Conservation (phyloP, 2,113 vertebrate species). For the Nesoenas mayeri region DNA sequence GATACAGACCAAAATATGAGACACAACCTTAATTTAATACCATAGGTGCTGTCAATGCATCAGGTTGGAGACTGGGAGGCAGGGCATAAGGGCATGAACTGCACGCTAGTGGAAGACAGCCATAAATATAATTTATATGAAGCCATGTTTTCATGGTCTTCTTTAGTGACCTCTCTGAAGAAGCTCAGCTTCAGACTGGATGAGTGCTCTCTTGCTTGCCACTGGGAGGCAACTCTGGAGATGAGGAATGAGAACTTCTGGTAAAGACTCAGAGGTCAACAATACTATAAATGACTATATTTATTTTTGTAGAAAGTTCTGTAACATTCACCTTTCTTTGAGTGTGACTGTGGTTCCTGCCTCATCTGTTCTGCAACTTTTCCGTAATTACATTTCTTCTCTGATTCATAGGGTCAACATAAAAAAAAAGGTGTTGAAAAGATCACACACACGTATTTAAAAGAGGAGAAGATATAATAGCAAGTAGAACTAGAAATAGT, state of each 20-base stretch:
- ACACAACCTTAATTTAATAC: neutral
- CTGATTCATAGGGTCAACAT: neutral
- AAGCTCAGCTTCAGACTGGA: neutral
- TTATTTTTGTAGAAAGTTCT: neutral
- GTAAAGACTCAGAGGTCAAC: neutral
- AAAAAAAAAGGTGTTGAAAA: neutral
- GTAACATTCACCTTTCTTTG: neutral
- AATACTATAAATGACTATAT: neutral
- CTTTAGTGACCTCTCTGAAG: neutral
- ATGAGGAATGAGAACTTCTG: neutral
- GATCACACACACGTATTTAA: neutral
- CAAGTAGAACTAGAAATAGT: neutral
- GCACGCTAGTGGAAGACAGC: neutral
- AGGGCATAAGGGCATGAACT: neutral
- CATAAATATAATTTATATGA: neutral
- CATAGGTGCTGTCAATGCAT: neutral
- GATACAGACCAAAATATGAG: neutral
- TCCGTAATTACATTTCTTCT: neutral
- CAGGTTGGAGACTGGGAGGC: neutral
- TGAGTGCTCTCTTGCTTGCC: neutral
- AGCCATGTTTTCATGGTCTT: neutral
- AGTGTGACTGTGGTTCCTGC: neutral
- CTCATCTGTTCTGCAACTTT: neutral
- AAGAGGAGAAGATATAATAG: neutral
- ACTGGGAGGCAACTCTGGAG: neutral